phyloP scores from a whole-genome alignment of 2,888 invertebrate species.

The Auanema sp. region DNA sequence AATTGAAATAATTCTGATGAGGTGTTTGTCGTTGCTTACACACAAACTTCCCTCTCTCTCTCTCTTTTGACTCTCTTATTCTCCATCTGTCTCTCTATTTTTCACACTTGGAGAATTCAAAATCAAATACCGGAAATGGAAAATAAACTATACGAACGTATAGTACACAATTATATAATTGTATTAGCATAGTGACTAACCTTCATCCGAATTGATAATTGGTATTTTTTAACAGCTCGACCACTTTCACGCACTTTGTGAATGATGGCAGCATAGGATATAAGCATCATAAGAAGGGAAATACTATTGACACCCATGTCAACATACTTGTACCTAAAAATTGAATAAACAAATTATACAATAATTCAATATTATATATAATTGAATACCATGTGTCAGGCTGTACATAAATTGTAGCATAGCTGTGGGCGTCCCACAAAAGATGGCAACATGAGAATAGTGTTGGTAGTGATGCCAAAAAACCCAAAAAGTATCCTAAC shows the following conservation, averaged over 20 bases:
- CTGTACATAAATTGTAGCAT: conserved; percentile 52
- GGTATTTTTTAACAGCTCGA: conserved; percentile 57
- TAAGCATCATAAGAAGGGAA: conserved; percentile 54
- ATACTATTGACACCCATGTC: conserved; percentile 58
- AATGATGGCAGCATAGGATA: conserved; percentile 60
- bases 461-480: conserved; percentile 55
- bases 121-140: too few species aligned
- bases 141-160: too few species aligned
- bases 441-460: conserved; percentile 59
- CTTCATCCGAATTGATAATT: conserved; percentile 50
- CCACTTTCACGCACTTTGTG: conserved; percentile 58
- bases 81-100: too few species aligned
- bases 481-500: conserved; percentile 40
- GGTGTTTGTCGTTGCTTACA: too few species aligned
- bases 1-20: too few species aligned
- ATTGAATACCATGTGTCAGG: conserved; percentile 43
- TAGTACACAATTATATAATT: neutral
- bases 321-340: conserved; percentile 54
- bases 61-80: too few species aligned
- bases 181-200: conserved; percentile 25
- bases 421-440: conserved; percentile 50
- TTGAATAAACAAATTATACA: neutral
- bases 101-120: too few species aligned
- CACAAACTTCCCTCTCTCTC: too few species aligned
- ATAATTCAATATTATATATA: neutral